Percentiles rank a stretch among this genome's conserved stretches.
phyloP scores from a whole-genome alignment of 2,888 invertebrate species.

The Diloba caeruleocephala region DNA sequence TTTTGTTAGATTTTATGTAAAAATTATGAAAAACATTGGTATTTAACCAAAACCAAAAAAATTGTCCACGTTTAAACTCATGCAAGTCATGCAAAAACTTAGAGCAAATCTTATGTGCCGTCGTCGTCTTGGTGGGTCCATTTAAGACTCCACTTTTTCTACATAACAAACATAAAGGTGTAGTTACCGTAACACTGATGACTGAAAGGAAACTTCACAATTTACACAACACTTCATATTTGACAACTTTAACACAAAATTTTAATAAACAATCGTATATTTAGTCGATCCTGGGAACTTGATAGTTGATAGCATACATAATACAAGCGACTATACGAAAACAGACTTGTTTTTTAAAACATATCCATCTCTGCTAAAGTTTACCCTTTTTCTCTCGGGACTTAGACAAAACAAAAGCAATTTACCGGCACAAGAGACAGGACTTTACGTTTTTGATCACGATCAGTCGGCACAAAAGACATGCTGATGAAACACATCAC shows the following conservation, averaged over 20 bases:
- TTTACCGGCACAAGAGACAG: conserved; percentile 31
- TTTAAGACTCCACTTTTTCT: conserved; percentile 10
- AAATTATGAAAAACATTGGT: no score
- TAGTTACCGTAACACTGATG: not conserved
- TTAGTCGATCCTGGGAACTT: not conserved
- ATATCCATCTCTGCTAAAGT: conserved; percentile 41
- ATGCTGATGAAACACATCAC: conserved; percentile 47
- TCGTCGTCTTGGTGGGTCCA: conserved; percentile 49
- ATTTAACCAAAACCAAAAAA: no score
- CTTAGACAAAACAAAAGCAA: conserved; percentile 36
- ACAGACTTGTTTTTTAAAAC: not conserved
- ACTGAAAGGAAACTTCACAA: conserved; percentile 6
- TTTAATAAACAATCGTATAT: not conserved
- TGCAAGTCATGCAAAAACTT: conserved; percentile 55
- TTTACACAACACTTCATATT: conserved; percentile 11
- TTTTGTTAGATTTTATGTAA: no score
- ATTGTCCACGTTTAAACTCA: conserved; percentile 26
- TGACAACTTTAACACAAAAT: not conserved
- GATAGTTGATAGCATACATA: not conserved
- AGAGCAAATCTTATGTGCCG: conserved; percentile 43
- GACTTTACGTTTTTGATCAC: conserved; percentile 37
- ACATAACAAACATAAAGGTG: conserved; percentile 5
- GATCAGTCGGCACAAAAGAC: conserved; percentile 48
- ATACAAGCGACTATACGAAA: not conserved
- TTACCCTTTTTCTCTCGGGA: conserved; percentile 25